These are phyloP conservation scores for Pocillopora damicornis DNA, from an alignment of 64 coral and sea anemone species.

Conservation along the genomic window DNA sequence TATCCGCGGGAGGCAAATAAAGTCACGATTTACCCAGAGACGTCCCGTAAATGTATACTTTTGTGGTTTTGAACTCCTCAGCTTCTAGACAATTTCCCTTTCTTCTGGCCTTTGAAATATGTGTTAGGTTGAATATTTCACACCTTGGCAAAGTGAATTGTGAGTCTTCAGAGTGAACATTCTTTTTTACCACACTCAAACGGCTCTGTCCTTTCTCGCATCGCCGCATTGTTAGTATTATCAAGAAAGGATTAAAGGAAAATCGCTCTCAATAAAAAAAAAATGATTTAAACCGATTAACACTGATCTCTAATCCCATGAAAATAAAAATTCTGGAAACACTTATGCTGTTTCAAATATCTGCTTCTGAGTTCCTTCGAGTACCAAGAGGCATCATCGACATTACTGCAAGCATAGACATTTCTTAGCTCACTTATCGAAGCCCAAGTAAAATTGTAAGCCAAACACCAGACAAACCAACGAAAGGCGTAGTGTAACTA, in stretches of 20 bases:
- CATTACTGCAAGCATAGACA: background rate
- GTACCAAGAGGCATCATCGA: background rate
- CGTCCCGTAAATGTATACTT: background rate
- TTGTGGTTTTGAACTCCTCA: no score
- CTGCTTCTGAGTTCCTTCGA: background rate
- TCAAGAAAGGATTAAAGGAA: background rate
- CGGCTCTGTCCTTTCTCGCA: no score
- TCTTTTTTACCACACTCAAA: no score
- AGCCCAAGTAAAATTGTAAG: background rate
- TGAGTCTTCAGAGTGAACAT: no score
- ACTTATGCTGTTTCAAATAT: background rate
- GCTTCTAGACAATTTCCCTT: no score
- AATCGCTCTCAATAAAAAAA: background rate
- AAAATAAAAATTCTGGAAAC: constrained; percentile 9
- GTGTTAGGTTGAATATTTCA: no score
- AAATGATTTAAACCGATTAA: background rate
- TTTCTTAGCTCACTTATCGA: background rate
- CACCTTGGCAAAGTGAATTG: no score
- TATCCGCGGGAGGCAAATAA: background rate
- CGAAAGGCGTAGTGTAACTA: background rate
- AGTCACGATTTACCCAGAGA: background rate
- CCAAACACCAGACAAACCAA: background rate
- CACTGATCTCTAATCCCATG: background rate
- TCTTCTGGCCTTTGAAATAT: no score
- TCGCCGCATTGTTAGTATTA: no score